Evolutionary conservation across 1,140 invertebrate species (phyloP).

Genomic region (Melanaphis sacchari): DNA sequence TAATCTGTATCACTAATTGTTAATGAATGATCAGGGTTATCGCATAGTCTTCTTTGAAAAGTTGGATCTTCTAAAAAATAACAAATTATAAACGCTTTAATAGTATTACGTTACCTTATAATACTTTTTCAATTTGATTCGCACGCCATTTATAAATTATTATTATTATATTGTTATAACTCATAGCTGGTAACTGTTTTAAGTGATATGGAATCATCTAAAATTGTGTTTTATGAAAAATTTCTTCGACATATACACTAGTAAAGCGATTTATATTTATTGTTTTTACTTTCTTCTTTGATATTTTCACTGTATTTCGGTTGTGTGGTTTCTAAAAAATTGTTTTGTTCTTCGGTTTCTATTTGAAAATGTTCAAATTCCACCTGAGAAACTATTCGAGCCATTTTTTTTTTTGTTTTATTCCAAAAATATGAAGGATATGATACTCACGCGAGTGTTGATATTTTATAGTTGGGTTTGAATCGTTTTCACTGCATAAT

Average conservation of each 20-base stretch:
- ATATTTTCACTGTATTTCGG: neutral
- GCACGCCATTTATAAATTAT: neutral
- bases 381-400: neutral
- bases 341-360: neutral
- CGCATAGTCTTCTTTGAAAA: neutral
- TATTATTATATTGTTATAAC: neutral
- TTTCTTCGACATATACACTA: neutral
- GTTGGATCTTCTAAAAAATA: neutral
- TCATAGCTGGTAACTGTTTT: too few species aligned
- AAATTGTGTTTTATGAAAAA: neutral
- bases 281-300: neutral
- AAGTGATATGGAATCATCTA: neutral
- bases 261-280: neutral
- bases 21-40: neutral
- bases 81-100: neutral
- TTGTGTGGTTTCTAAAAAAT: neutral
- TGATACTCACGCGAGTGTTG: conserved; percentile 7
- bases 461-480: neutral
- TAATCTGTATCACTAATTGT: conserved; percentile 3
- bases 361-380: conserved; percentile 12
- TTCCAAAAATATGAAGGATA: neutral
- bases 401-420: neutral
- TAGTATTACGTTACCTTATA: neutral
- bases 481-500: conserved; percentile 38
- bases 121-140: neutral